A percentile compares a stretch with the other conserved stretches of the same genome.
Conservation (phyloP, 2,113 vertebrate genomes). For the Etheostoma cragini region DNA sequence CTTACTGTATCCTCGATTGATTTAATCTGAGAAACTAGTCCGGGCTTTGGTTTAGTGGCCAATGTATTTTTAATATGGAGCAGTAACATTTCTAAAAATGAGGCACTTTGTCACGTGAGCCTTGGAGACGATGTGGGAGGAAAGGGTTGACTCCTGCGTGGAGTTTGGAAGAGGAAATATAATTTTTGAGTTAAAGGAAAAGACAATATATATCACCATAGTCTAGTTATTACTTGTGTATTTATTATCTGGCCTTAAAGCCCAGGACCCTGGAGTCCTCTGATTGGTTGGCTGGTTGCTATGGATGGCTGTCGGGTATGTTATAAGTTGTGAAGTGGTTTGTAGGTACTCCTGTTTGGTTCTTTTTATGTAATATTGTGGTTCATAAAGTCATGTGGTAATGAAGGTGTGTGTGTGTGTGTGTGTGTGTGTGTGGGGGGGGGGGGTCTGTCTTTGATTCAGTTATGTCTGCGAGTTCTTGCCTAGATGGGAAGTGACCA, state of each 20-base stretch:
- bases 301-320: constrained; percentile 20
- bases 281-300: constrained; percentile 44
- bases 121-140: constrained; percentile 20
- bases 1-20: constrained; percentile 23
- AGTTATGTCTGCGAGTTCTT: constrained; percentile 25
- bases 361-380: constrained; percentile 35
- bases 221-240: constrained; percentile 41
- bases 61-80: constrained; percentile 42
- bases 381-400: constrained; percentile 48
- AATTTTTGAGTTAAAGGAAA: not conserved
- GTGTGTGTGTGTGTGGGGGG: constrained; percentile 6
- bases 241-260: constrained; percentile 51
- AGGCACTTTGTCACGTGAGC: constrained; percentile 65
- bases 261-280: constrained; percentile 13
- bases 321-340: constrained; percentile 29
- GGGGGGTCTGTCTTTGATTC: constrained; percentile 26
- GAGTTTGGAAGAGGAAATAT: not conserved
- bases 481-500: constrained; percentile 38
- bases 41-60: constrained; percentile 38
- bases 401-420: constrained; percentile 41
- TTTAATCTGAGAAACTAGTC: constrained; percentile 30
- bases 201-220: not conserved
- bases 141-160: not conserved
- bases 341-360: constrained; percentile 5
- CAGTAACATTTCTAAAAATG: constrained; percentile 5